Base-by-base conservation (phyloP, 2,797 vertebrate species). In the Melanotaenia trifasciata region DNA sequence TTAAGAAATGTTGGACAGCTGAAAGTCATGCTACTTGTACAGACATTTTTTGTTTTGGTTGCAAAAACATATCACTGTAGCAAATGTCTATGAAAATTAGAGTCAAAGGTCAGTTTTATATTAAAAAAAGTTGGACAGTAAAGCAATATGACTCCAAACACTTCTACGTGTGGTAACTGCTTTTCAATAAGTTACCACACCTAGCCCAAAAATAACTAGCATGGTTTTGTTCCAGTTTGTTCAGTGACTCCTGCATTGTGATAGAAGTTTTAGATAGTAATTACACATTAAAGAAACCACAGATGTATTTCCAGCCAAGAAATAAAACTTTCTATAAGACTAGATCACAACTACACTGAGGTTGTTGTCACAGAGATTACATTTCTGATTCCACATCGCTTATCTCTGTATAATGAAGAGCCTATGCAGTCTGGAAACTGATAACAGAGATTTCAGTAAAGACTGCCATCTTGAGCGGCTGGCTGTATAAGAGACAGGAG, bases 401-500 rank as follows among this genome's bases (percentile, higher is more conserved):
- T 50, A n/a, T 50, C 45, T n/a, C 10, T 51, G 10, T 9, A 51
- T 11, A 51, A 81, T 61, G 78, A 72, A 59, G 67, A 84, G 72
- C 67, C 90, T 66, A 90, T 30, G 89, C 71, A 40, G 64, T 77
- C 28, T 72, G 50, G 10, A 94, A 96, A 96, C 93, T 89, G 67
- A 95, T 93, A 90, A 84, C 79, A 91, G 50, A 58, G 87, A 92
- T 92, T 92, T 90, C 90, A 90, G 92, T 56, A 56, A 65, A 94
- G 89, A 88, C 93, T 93, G 72, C 78, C 82, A 84, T 87, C 72
- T 78, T 80, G 77, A 85, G 67, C 87, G 78, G 90, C 88, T 69
- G 78, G 93, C 93, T 94, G 89, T 93, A 93, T 96, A 96, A 95
- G 79, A 94, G 94, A 96, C 91, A 93, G 69, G 90, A 91, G 91